Percentiles rank a stretch among this genome's conserved stretches.
phyloP scores from a whole-genome alignment of 2,113 vertebrate species.

The Donacobius atricapilla region DNA sequence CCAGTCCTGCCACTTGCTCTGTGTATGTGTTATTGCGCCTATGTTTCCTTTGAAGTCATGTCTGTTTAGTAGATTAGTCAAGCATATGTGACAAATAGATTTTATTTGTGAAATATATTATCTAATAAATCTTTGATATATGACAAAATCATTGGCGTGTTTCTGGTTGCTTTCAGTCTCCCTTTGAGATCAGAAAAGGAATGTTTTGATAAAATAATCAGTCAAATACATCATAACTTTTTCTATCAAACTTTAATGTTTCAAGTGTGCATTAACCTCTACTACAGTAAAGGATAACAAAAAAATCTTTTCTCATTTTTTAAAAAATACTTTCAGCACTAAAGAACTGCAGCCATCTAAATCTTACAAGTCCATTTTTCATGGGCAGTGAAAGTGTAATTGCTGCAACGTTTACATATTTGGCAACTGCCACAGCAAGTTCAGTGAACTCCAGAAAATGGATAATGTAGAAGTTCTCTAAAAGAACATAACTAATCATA shows the following conservation, averaged over 20 bases:
- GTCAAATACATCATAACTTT: background rate
- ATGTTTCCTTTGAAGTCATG: conserved; percentile 39
- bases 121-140: conserved; percentile 33
- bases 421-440: conserved; percentile 35
- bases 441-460: conserved; percentile 15
- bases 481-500: background rate
- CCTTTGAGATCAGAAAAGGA: conserved; percentile 54
- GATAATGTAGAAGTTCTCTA: background rate
- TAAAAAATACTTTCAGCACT: conserved; percentile 31
- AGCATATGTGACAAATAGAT: conserved; percentile 42
- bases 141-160: background rate
- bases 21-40: background rate
- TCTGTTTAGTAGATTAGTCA: conserved; percentile 51
- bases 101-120: conserved; percentile 45
- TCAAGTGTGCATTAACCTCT: background rate
- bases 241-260: conserved; percentile 15
- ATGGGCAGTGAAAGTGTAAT: conserved; percentile 55
- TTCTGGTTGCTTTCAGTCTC: conserved; percentile 30
- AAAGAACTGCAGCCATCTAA: conserved; percentile 46
- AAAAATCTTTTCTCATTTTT: conserved; percentile 41
- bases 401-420: conserved; percentile 49
- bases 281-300: background rate
- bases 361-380: background rate
- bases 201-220: conserved; percentile 40
- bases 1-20: conserved; percentile 22